Percentiles rank a stretch among this genome's conserved stretches.
Evolutionary conservation across 2,888 invertebrate species (phyloP).

Genomic region (Heliconius charithonia): DNA sequence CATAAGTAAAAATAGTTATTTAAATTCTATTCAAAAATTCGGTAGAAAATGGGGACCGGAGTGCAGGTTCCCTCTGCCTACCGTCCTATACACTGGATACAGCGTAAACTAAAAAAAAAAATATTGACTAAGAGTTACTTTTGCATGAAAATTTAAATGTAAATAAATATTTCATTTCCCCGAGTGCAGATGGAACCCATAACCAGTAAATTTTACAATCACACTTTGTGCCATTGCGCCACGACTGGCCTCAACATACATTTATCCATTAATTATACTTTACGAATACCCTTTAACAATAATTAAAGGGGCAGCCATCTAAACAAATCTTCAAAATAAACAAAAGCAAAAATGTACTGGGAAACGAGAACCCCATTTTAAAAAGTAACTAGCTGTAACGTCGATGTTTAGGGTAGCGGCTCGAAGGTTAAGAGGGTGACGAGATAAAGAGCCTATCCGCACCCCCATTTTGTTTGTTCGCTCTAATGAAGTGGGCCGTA

Average conservation of each 20-base stretch:
- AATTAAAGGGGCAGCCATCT: neutral
- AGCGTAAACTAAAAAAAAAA: too few relatives aligned
- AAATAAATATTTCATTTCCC: too few relatives aligned
- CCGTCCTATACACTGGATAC: too few relatives aligned
- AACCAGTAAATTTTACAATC: too few relatives aligned
- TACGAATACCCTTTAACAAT: neutral
- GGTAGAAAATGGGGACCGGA: too few relatives aligned
- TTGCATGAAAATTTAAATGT: too few relatives aligned
- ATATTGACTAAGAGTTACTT: too few relatives aligned
- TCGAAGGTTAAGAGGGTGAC: conserved; percentile 65
- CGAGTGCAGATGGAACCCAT: too few relatives aligned
- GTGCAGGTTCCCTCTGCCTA: too few relatives aligned
- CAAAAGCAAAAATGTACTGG: conserved; percentile 4
- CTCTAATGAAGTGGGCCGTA: conserved; percentile 78
- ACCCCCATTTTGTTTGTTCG: conserved; percentile 72
- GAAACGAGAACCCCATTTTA: conserved; percentile 19
- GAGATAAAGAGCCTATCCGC: conserved; percentile 65
- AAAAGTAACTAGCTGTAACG: conserved; percentile 32
- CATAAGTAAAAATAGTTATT: neutral
- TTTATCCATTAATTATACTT: neutral
- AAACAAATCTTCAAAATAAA: conserved; percentile 13
- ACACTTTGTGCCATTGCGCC: too few relatives aligned
- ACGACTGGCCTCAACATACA: neutral
- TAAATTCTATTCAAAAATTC: too few relatives aligned
- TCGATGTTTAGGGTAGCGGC: conserved; percentile 44